These are phyloP conservation scores for Ceratotherium simum DNA, from an alignment of 2,113 vertebrate species.

Conservation along the genomic window DNA sequence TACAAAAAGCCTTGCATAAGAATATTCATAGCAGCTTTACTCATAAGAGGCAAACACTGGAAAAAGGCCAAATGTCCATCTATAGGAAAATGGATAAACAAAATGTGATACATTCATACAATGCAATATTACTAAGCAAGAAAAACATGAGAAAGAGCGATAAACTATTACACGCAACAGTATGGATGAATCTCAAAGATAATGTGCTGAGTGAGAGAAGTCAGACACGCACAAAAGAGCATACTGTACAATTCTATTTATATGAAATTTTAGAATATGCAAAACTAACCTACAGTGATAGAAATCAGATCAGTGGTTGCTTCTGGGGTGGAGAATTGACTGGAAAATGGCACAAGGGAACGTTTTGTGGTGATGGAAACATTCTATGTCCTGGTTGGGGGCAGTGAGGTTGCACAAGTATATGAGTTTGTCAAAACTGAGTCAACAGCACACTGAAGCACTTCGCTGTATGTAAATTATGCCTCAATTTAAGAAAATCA, in stretches of 20 bases:
- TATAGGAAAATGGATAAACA: not conserved
- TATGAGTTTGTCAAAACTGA: not conserved
- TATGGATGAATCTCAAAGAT: not conserved
- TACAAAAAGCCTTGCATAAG: not conserved
- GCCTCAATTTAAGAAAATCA: not conserved
- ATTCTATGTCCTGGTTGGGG: not conserved
- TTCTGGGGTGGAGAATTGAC: not conserved
- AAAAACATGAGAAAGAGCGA: no score
- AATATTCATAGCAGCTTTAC: not conserved
- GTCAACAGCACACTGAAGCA: not conserved
- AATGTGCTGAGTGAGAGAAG: not conserved
- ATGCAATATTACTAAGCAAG: not conserved
- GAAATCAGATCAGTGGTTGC: conserved; percentile 53
- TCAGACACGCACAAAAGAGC: not conserved
- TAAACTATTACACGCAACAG: not conserved
- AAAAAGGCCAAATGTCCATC: not conserved
- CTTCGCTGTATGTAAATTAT: not conserved
- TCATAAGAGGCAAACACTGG: not conserved
- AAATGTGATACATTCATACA: not conserved
- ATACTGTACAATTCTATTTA: not conserved
- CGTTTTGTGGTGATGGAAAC: conserved; percentile 54
- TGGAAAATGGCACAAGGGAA: not conserved
- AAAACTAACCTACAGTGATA: conserved; percentile 21
- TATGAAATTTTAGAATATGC: conserved; percentile 35
- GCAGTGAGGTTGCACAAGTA: not conserved